Percentiles rank a stretch among this genome's conserved stretches.
These are phyloP conservation scores for Uloborus diversus DNA, from an alignment of 1,140 invertebrate genomes.

Conservation along the genomic window DNA sequence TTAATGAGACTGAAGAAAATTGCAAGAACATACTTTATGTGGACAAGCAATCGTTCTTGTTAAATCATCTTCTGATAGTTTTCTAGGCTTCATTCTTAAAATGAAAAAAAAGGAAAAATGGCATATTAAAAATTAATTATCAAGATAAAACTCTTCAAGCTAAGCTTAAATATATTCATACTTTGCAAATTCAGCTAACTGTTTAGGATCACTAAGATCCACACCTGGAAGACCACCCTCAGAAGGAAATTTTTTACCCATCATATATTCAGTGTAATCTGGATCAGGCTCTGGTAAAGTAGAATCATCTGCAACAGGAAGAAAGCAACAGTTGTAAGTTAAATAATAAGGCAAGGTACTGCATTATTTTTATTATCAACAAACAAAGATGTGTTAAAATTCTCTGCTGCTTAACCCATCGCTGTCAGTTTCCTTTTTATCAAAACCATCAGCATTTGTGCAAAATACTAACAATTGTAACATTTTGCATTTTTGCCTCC, in stretches of 20 bases:
- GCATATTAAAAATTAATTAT: not conserved
- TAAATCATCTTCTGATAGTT: slow-evolving; percentile 77
- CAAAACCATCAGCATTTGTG: no score
- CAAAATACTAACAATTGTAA: no score
- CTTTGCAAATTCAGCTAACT: slow-evolving; percentile 88
- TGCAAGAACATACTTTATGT: slow-evolving; percentile 85
- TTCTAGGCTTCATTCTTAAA: slow-evolving; percentile 77
- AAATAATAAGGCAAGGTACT: no score
- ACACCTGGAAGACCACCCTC: slow-evolving; percentile 83
- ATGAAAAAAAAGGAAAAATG: not conserved
- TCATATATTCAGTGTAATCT: slow-evolving; percentile 94
- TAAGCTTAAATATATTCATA: not conserved
- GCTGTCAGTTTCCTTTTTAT: no score
- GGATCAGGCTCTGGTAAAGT: slow-evolving; percentile 83
- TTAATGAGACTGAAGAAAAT: no score
- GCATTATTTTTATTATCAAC: no score
- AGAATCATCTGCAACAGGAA: slow-evolving; percentile 51
- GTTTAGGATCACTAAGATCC: slow-evolving; percentile 91
- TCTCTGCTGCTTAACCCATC: no score
- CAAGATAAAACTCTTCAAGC: not conserved
- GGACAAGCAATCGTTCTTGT: slow-evolving; percentile 92
- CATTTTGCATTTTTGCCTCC: no score
- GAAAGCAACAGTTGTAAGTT: no score
- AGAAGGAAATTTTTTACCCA: slow-evolving; percentile 81
- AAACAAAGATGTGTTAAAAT: no score